Base-by-base conservation (phyloP, 1,140 invertebrate species). In the Sycobia sp. region DNA sequence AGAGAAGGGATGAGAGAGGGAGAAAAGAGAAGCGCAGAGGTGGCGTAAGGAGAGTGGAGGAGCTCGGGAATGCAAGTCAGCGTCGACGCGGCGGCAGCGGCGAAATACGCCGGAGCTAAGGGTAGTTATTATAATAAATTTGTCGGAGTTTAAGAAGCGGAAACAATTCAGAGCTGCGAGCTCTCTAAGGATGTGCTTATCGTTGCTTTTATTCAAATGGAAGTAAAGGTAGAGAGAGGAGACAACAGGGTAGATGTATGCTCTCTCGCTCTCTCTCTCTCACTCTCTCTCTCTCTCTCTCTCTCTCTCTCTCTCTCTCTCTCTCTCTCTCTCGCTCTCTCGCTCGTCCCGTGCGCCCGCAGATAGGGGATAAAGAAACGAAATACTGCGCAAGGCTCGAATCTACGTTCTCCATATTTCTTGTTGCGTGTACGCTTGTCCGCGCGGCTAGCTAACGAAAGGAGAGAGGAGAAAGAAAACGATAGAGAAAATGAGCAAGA, bases 51-150 rank as follows among this genome's bases (percentile, higher is more conserved):
- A 50, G 34, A 59, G 67, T 10, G 29, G 39, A 57, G 66, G 55
- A 65, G 68, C 69, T 64, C 46, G 66, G n/a, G 62, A 68, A 69
- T 67, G 67, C 63, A 68, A 73, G 69, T 69, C 63, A 72, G 69
- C 22, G n/a, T n/a, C n/a, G n/a, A n/a, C n/a, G n/a, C n/a, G n/a
- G n/a, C n/a, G n/a, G 29, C 44, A 23, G 10, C 58, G 67, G 61
- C 65, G 67, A 74, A 72, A 71, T 74, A 72, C 70, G 68, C 67
- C 66, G 67, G 25, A 32, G 73, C 73, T 73, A 72, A 79, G 77
- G 76, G 76, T 80, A 80, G 78, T 80, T 79, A 80, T 80, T 80
- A 80, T 80, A 80, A 80, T 80, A 80, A 80, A 80, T 80, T 79
- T 80, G 78, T 80, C 78, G 76, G 77, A 75, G 76, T 76, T 80